phyloP scores from a whole-genome alignment of 1,140 invertebrate species.

The Diachasma alloeum region DNA sequence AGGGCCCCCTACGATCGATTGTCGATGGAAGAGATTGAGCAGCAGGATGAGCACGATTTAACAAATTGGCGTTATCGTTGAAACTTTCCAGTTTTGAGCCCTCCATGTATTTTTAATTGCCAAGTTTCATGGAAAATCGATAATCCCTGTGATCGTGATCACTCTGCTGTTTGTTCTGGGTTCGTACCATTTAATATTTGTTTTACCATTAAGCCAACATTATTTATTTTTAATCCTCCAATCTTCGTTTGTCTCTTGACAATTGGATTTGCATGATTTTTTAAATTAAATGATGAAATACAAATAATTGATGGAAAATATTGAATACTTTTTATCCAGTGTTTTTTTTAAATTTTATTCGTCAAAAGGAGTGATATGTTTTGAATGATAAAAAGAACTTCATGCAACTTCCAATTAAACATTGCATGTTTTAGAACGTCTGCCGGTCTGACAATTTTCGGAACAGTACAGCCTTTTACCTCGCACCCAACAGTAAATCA shows the following conservation, averaged over 20 bases:
- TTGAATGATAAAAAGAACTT: too few species aligned
- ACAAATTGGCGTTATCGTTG: neutral
- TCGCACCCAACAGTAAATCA: slow-evolving; percentile 30
- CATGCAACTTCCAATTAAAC: too few species aligned
- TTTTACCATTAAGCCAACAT: neutral
- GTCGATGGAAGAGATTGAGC: neutral
- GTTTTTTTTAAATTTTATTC: too few species aligned
- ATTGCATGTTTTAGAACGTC: too few species aligned
- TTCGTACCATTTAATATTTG: neutral
- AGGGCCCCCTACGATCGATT: neutral
- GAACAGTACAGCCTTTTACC: slow-evolving; percentile 39
- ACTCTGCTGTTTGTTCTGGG: neutral
- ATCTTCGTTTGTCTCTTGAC: neutral
- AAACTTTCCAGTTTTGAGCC: neutral
- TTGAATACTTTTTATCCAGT: too few species aligned
- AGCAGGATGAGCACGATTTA: slow-evolving; percentile 41
- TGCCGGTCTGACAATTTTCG: slow-evolving; percentile 52
- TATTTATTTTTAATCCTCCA: neutral
- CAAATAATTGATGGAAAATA: too few species aligned
- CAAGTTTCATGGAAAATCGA: neutral
- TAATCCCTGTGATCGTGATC: neutral
- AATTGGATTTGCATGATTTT: neutral
- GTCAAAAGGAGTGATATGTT: too few species aligned
- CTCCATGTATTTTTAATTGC: neutral
- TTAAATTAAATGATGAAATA: neutral